phyloP scores from a whole-genome alignment of 2,113 vertebrate genomes.

The Puma concolor region DNA sequence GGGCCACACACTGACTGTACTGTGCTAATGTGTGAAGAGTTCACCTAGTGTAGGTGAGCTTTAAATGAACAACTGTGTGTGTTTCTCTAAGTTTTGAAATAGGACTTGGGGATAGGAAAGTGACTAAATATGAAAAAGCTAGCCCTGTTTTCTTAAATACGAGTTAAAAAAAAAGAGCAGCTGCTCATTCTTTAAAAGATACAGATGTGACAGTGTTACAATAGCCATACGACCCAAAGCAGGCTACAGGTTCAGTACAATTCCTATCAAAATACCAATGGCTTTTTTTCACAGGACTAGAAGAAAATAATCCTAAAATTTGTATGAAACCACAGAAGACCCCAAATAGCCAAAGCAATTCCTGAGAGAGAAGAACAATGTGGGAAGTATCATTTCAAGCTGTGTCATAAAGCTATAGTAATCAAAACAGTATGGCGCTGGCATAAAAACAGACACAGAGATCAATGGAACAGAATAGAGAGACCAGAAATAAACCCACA shows the following conservation, averaged over 20 bases:
- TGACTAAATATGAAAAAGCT: neutral
- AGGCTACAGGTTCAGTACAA: neutral
- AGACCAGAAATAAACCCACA: neutral
- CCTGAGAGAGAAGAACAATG: neutral
- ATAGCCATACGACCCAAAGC: neutral
- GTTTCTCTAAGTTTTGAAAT: constrained; percentile 18
- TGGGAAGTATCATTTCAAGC: neutral
- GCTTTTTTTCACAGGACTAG: neutral
- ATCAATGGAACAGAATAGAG: neutral
- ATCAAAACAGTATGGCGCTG: neutral
- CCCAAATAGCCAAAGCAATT: neutral
- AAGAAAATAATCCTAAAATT: neutral
- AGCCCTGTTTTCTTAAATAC: neutral
- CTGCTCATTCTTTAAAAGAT: neutral
- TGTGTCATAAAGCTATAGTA: neutral
- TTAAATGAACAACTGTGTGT: constrained; percentile 40
- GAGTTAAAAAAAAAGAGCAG: neutral
- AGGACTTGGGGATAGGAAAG: neutral
- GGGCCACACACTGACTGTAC: neutral
- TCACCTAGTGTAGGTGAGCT: neutral
- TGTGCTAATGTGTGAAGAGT: neutral
- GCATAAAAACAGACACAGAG: neutral
- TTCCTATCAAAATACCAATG: neutral
- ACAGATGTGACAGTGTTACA: neutral
- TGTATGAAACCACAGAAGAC: neutral